Evolutionary conservation across 2,888 invertebrate species (phyloP).

Genomic region (Caenorhabditis parvicauda): DNA sequence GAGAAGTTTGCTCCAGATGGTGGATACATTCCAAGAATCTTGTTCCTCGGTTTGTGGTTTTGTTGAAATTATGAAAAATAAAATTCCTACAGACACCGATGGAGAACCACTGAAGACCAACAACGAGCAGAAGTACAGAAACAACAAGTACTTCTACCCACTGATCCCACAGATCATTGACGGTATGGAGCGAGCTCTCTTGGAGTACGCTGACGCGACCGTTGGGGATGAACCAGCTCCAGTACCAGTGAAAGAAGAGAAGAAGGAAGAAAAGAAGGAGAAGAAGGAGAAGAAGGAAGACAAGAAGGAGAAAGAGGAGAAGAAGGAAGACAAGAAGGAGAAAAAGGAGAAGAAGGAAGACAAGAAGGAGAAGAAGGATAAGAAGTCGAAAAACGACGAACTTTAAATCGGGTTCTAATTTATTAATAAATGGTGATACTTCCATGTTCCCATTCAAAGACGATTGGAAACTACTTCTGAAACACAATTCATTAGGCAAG

Average conservation of each 20-base stretch:
- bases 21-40: conserved; percentile 65
- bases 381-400: conserved; percentile 21
- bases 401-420: conserved; percentile 4
- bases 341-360: conserved; percentile 31
- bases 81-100: conserved; percentile 62
- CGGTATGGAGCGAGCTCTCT: conserved; percentile 41
- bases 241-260: conserved; percentile 16
- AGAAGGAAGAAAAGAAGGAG: conserved; percentile 14
- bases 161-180: conserved; percentile 48
- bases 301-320: conserved; percentile 20
- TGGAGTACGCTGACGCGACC: conserved; percentile 28
- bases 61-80: neutral
- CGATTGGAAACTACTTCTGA: too few relatives aligned
- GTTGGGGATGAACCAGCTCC: conserved; percentile 14
- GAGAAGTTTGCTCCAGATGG: conserved; percentile 65
- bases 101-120: conserved; percentile 62
- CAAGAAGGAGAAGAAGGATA: conserved; percentile 18
- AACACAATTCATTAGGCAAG: too few relatives aligned
- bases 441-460: neutral
- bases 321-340: conserved; percentile 24
- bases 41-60: conserved; percentile 65
- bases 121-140: conserved; percentile 60
- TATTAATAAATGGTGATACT: neutral
- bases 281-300: conserved; percentile 23
- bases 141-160: conserved; percentile 58